phyloP scores from a whole-genome alignment of 2,797 vertebrate species.

The Nothura maculosa region DNA sequence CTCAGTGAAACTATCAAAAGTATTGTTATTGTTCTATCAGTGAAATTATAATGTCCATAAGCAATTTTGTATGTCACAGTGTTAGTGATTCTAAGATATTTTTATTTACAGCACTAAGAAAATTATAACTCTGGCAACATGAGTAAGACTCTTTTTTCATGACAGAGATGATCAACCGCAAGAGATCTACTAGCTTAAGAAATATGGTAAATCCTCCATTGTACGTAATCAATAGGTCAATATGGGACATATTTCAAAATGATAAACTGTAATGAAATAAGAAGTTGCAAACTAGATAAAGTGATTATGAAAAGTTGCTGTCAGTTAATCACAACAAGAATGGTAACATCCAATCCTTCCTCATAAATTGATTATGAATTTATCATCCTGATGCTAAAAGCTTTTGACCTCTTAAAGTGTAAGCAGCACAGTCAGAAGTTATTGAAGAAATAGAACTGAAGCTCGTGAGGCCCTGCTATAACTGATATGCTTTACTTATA shows the following conservation, averaged over 20 bases:
- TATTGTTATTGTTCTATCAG: background rate
- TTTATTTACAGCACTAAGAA: background rate
- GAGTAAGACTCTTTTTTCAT: background rate
- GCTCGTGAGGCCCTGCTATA: background rate
- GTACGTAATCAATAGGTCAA: background rate
- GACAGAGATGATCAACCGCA: background rate
- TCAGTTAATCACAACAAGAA: background rate
- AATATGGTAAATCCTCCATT: background rate
- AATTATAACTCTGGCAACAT: background rate
- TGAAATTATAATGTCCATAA: background rate
- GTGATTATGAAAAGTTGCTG: background rate
- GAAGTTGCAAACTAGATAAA: background rate
- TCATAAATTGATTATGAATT: background rate
- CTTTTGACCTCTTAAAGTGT: background rate
- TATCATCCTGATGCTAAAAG: background rate
- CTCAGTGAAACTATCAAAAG: background rate
- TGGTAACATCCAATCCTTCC: background rate
- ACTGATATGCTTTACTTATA: background rate
- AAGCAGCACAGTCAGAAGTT: fast-evolving
- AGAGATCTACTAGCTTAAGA: background rate
- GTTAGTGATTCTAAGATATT: background rate
- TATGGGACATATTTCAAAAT: background rate
- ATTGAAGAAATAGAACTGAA: background rate
- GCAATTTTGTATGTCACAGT: background rate
- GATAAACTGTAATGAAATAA: background rate